Evolutionary conservation across 2,888 invertebrate species (phyloP).

Genomic region (Silvanus unidentatus): DNA sequence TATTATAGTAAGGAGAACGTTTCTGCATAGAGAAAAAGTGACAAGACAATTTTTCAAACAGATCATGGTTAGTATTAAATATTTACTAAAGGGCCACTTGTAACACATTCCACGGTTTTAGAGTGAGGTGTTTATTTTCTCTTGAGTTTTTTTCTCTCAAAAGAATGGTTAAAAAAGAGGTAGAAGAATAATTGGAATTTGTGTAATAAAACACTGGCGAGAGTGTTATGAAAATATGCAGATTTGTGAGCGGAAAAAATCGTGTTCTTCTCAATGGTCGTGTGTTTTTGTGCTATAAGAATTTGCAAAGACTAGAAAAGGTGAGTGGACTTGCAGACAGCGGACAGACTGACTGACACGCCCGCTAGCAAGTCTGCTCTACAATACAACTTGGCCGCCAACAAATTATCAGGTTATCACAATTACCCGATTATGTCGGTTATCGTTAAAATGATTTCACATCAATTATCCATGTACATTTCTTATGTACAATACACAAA

Average conservation of each 20-base stretch:
- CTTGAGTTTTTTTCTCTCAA: no score
- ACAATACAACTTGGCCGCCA: conserved; percentile 24
- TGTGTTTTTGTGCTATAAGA: conserved; percentile 9
- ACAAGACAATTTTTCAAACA: conserved; percentile 1
- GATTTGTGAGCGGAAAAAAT: no score
- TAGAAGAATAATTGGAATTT: no score
- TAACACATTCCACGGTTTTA: neutral
- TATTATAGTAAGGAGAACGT: neutral
- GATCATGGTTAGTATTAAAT: conserved; percentile 5
- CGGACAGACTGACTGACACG: conserved; percentile 25
- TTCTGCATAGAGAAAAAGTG: conserved; percentile 3
- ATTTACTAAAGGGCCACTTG: conserved; percentile 1
- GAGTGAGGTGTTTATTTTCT: no score
- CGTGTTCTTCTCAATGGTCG: no score
- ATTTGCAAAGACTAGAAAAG: conserved; percentile 20
- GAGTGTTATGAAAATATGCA: no score
- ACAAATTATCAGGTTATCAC: conserved; percentile 31
- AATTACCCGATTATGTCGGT: conserved; percentile 32
- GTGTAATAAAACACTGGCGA: no score
- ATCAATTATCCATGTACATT: conserved; percentile 19
- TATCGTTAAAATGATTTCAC: conserved; percentile 26
- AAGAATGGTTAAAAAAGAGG: no score
- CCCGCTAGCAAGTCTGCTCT: conserved; percentile 25
- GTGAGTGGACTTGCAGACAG: conserved; percentile 24
- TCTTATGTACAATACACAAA: conserved; percentile 9